Evolutionary conservation across 2,888 invertebrate genomes (phyloP), one percentile per base, ranked within the genome.

Genomic region (Drosophila anomelani): DNA sequence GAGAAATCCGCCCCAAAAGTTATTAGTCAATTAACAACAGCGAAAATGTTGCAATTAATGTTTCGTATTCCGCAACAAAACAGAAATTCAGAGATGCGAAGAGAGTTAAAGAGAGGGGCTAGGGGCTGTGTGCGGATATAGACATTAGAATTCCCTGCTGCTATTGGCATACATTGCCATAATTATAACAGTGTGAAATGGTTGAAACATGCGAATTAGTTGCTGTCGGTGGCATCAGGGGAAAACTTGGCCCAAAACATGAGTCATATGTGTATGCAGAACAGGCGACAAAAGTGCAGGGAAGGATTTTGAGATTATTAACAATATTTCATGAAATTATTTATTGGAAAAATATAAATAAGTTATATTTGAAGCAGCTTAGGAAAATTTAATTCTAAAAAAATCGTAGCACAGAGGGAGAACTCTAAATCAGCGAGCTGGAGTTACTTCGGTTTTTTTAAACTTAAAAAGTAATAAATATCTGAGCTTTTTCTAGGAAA

Each of bases 31-130:
- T 85, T 85, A 88, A 85, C 78, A 84, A 72, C 73, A 78, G 80
- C 73, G 69, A 85, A 85, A 67, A 88, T 85, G 77, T 88, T 83
- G 83, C 86, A 85, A 85, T 85, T 88, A 85, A 83, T 81, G 80
- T 80, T 75, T 76, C 68, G 66, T 69, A 75, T 73, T 76, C 34
- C 51, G 59, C 49, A 46, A 36, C 34, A 39, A 62, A 60, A 46
- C 38, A 26, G 56, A 17, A 41, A 34, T 49, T 49, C 43, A 51
- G 36, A 36, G 38, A 32, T 36, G 23, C 39, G 17, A n/a, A n/a
- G 39, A n/a, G 39, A 9, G 49, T 10, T 36, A 29, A 29, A 29
- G 29, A 29, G 29, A 29, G 7, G 29, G 29, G 29, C 29, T 29
- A 29, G 7, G 29, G 7, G 26, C 26, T 29, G 26, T 3, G n/a